Evolutionary conservation across 37 sponge, comb jelly and placozoan species (phyloP), one percentile per base, ranked within the genome.

Genomic region (Agelas oroides): DNA sequence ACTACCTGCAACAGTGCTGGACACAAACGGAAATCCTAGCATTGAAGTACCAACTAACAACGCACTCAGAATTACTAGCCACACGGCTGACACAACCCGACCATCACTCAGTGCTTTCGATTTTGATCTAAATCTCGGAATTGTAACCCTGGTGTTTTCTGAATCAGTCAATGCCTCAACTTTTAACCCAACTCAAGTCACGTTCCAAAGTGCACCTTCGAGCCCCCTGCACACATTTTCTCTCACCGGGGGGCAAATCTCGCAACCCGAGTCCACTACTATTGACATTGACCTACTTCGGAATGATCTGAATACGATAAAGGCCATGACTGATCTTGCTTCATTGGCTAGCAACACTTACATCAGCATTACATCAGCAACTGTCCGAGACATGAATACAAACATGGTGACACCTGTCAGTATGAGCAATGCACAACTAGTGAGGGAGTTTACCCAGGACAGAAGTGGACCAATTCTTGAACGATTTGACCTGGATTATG

Each of bases 81-180:
- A 84, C 86, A 83, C 86, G 15, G 79, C 62, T 24, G 94, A 96
- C 62, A 36, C 21, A 0, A 77, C 83, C 30, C 37, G 81, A 57
- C 94, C 92, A 40, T 41, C 80, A 0, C 67, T 95, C 31, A 37
- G 54, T 15, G 19, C 35, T 1, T 89, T 89, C 58, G 90, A 88
- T 40, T 67, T 95, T n/a, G 90, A 95, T 69, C 35, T 95, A 19
- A 73, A 95, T 71, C 20, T 56, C 46, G 91, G 89, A 61, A 25
- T 73, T 20, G 53, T 95, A 5, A 86, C 90, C 18, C 65, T 95
- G 25, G 55, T 63, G 3, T 95, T 95, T 77, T 91, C 92, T 1
- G 95, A 95, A 52, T 82, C 92, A 27, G 90, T 95, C 60, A 91
- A 91, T 81, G 57, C 78, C 1, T 71, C 95, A 15, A 87, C 82